These are phyloP conservation scores for Caenorhabditis doughertyi DNA, from an alignment of 2,888 invertebrate genomes.

Conservation along the genomic window DNA sequence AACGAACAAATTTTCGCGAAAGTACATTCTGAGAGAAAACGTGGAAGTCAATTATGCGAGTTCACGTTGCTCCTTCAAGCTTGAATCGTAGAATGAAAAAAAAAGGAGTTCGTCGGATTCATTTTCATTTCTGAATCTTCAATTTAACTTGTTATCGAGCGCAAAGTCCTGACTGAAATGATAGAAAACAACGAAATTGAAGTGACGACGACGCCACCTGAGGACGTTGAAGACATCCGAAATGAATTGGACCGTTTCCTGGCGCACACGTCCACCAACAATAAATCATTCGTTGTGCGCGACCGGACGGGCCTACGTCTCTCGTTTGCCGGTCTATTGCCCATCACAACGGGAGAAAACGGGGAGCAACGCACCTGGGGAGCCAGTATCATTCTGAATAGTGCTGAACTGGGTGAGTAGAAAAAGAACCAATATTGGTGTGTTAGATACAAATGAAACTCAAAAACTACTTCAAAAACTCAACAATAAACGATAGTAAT, in stretches of 20 bases:
- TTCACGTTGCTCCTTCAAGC: too few species aligned
- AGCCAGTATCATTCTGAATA: slow-evolving; percentile 58
- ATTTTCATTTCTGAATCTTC: not conserved
- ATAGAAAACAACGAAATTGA: slow-evolving; percentile 20
- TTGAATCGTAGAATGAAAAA: too few species aligned
- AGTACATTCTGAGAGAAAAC: too few species aligned
- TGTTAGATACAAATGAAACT: not conserved
- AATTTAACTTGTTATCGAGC: slow-evolving; percentile 20
- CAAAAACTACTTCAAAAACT: not conserved
- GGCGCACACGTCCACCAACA: slow-evolving; percentile 40
- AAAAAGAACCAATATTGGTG: not conserved
- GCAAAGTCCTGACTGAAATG: slow-evolving; percentile 12
- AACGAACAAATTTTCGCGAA: too few species aligned
- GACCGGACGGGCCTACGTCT: slow-evolving; percentile 54
- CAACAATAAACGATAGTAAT: too few species aligned
- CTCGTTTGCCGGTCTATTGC: slow-evolving; percentile 48
- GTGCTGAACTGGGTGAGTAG: slow-evolving; percentile 54
- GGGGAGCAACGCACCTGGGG: slow-evolving; percentile 54
- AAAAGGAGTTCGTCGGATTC: not conserved
- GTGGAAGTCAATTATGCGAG: too few species aligned
- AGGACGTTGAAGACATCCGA: slow-evolving; percentile 12
- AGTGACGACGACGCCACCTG: slow-evolving; percentile 42
- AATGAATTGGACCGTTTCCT: slow-evolving; percentile 46
- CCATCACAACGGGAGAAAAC: slow-evolving; percentile 50
- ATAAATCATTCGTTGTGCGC: slow-evolving; percentile 46